Base-by-base conservation (phyloP, 2,797 vertebrate species). In the Chelon labrosus region DNA sequence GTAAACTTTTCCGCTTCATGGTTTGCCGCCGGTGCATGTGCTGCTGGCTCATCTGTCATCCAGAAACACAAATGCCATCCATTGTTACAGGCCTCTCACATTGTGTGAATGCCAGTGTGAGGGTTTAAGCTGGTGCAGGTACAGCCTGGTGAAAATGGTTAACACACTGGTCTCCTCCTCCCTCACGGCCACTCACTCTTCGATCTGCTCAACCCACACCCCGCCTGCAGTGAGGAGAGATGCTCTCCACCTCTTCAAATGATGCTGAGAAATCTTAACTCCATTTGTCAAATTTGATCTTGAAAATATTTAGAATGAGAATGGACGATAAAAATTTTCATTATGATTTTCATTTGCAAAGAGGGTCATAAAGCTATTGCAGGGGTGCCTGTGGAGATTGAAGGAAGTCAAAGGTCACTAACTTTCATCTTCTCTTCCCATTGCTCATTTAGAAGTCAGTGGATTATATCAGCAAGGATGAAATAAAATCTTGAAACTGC, bases 121-220 rank as follows among this genome's bases (percentile, higher is more conserved):
- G 37, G 65, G 49, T 51, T 76, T 14, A 74, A 72, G 61, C 74
- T 69, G 67, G 31, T 67, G 10, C 56, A 60, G 53, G 17, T 44
- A 17, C 55, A 70, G 79, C 66, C 75, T 80, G 82, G 63, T 75
- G 62, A 79, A 73, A 82, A 55, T 39, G 75, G 80, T 85, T 80
- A 85, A 83, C 39, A 38, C 51, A 11, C 27, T 16, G 42, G 27
- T 57, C 59, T 62, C 50, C 58, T 66, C 38, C 35, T 65, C 51
- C 35, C 39, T 53, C 50, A 60, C 60, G 61, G 49, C 57, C 64
- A 65, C 56, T 49, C 49, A 52, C 70, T 41, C 56, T 57, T 13
- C 59, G 27, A 84, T 83, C 73, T 51, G 10, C 13, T 10, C 38
- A 61, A 53, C 11, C 19, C 54, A 47, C 35, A 35, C 13, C 22